Evolutionary conservation across 2,797 vertebrate species (phyloP).

Genomic region (Enteromius trimaculatus): DNA sequence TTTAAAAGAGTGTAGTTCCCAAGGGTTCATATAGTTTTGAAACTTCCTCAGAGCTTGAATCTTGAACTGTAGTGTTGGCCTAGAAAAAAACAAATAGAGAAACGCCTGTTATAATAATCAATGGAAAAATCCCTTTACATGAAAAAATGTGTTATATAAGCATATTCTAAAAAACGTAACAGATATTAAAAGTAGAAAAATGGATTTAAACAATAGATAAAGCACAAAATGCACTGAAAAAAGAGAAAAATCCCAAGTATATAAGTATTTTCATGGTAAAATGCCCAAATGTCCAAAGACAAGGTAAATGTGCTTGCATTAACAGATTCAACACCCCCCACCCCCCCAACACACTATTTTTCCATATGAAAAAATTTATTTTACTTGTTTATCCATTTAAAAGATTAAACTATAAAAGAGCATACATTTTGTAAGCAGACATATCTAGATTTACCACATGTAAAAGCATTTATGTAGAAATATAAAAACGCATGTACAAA

Average conservation of each 20-base stretch:
- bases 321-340: no score
- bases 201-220: not conserved
- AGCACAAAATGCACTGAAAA: not conserved
- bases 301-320: not conserved
- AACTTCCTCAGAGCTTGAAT: slow-evolving; percentile 57
- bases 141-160: not conserved
- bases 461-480: slow-evolving; percentile 66
- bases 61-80: slow-evolving; percentile 67
- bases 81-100: slow-evolving; percentile 68
- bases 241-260: no score
- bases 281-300: not conserved
- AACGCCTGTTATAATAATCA: slow-evolving; percentile 42
- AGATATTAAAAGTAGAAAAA: not conserved
- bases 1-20: slow-evolving; percentile 36
- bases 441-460: slow-evolving; percentile 62
- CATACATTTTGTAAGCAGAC: slow-evolving; percentile 20
- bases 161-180: not conserved
- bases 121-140: not conserved
- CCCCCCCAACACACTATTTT: no score
- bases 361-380: not conserved
- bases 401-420: slow-evolving; percentile 45
- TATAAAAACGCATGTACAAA: slow-evolving; percentile 51
- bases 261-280: not conserved
- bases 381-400: not conserved
- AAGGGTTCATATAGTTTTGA: slow-evolving; percentile 54